Evolutionary conservation across 1,140 invertebrate genomes (phyloP), one percentile per base, ranked within the genome.

Genomic region (Spodoptera litura): DNA sequence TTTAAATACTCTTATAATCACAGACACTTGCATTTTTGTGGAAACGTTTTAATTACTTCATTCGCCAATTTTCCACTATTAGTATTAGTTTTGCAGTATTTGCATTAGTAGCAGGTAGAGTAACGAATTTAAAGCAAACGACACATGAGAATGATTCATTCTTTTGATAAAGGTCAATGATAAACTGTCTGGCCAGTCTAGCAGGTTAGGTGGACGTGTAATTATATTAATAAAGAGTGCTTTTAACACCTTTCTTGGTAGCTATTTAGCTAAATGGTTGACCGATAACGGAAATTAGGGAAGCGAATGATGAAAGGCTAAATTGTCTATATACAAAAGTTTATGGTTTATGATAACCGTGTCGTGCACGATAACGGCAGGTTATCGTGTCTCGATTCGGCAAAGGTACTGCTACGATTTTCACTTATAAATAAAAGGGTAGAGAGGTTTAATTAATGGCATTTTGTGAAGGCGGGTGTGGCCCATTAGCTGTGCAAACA

Each of bases 401-500:
- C 72, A 70, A 75, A 49, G 71, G 62, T 64, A 27, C 51, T 31
- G 52, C n/a, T 20, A 74, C 56, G 25, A 74, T 49, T 55, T 56
- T 44, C 44, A 59, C 66, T 64, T 61, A 49, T 49, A 49, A 44
- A 44, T 44, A 44, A 44, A 78, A 81, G 55, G 64, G 52, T 61
- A 80, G 52, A 55, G 73, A 51, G 81, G 79, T 80, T 84, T 84
- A 86, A 84, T 84, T 84, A 86, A 82, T 78, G 70, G 68, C 71
- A 70, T 81, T 84, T 76, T 70, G 80, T 74, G 74, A 82, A 77
- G 58, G 71, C 80, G 81, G 88, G 89, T 81, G 88, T 78, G 89
- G 84, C 82, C 88, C 89, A 91, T 91, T 91, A 89, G 84, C 75
- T 85, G 78, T 78, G 78, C 85, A 89, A 91, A 91, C 89, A 88